These are phyloP conservation scores for Allygus modestus DNA, from an alignment of 2,888 invertebrate species.

Conservation along the genomic window DNA sequence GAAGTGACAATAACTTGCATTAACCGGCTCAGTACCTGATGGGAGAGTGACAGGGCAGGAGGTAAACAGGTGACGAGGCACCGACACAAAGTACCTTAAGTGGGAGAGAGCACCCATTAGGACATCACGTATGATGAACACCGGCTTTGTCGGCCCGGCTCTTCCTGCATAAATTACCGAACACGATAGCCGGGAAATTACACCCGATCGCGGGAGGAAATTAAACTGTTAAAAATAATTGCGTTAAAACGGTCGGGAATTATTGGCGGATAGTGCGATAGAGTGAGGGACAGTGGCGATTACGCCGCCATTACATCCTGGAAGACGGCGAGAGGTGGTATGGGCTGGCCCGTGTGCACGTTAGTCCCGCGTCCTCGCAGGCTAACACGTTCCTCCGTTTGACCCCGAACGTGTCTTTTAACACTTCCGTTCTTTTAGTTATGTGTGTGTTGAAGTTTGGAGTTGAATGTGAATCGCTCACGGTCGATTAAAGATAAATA, in stretches of 20 bases:
- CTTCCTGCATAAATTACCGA: slow-evolving; percentile 33
- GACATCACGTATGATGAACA: slow-evolving; percentile 18
- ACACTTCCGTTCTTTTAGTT: not conserved
- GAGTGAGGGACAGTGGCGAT: slow-evolving; percentile 23
- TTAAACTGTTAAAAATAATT: slow-evolving; percentile 43
- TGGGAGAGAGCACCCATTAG: not conserved
- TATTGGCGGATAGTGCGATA: slow-evolving; percentile 30
- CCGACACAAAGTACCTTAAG: not conserved
- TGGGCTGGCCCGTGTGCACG: not conserved
- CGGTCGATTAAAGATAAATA: too few relatives aligned
- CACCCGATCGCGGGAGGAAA: slow-evolving; percentile 26
- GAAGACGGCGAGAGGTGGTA: slow-evolving; percentile 7
- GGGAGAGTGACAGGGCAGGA: not conserved
- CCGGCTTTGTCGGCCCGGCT: not conserved
- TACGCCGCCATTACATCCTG: not conserved
- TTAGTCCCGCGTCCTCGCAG: not conserved
- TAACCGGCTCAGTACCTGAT: too few relatives aligned
- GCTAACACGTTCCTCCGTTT: not conserved
- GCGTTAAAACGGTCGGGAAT: slow-evolving; percentile 27
- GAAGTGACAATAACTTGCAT: too few relatives aligned
- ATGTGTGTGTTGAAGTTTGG: not conserved
- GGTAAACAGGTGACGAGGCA: slow-evolving; percentile 9
- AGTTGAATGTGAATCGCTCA: not conserved
- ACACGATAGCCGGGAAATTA: slow-evolving; percentile 38
- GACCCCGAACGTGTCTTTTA: slow-evolving; percentile 14